Evolutionary conservation across 2,888 invertebrate genomes (phyloP).

Genomic region (Eutolmus rufibarbis): DNA sequence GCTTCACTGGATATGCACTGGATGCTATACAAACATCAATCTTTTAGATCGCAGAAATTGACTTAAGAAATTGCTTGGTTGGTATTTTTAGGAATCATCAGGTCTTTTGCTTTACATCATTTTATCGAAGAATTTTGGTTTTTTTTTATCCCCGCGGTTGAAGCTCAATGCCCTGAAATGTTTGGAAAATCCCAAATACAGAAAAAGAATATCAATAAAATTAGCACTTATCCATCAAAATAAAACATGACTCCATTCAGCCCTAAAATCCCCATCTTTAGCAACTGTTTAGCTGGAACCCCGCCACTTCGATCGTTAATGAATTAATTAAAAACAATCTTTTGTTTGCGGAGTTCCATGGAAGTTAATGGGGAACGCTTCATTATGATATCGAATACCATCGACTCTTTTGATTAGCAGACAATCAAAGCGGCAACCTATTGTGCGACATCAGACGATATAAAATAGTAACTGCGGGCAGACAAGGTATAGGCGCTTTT

Average conservation of each 20-base stretch:
- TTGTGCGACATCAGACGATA: not conserved
- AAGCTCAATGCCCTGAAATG: not conserved
- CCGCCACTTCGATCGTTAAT: not conserved
- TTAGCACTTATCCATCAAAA: not conserved
- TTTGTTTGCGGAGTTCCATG: not conserved
- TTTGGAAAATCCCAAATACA: not conserved
- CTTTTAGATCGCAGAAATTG: not conserved
- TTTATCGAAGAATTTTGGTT: not conserved
- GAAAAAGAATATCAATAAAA: not conserved
- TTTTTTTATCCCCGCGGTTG: not conserved
- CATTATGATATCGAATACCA: not conserved
- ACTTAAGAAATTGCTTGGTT: not conserved
- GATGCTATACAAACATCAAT: not conserved
- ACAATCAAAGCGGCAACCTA: not conserved
- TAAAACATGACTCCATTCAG: not conserved
- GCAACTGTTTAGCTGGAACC: not conserved
- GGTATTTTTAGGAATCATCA: not conserved
- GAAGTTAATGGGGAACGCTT: not conserved
- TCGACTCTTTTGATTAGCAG: not conserved
- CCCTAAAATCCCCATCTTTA: not conserved
- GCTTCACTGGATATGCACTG: not conserved
- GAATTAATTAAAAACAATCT: not conserved
- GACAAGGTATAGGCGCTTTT: not conserved
- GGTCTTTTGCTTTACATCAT: not conserved
- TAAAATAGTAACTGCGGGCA: not conserved